These are phyloP conservation scores for Mimumesa dahlbomi DNA, from an alignment of 2,888 invertebrate genomes.

Conservation along the genomic window DNA sequence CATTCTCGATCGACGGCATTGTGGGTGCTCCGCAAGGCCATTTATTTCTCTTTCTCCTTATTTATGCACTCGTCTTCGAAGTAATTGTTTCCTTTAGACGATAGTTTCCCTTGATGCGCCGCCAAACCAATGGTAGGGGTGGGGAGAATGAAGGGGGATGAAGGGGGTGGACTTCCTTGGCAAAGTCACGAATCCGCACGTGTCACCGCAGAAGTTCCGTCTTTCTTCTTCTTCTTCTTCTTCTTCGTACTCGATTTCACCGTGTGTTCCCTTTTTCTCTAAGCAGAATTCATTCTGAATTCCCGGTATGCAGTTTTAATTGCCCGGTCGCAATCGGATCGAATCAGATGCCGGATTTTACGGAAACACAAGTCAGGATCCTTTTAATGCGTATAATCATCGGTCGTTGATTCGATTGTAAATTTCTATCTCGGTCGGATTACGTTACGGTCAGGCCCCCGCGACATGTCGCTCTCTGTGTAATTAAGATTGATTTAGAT, in stretches of 20 bases:
- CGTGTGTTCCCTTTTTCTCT: slow-evolving; percentile 12
- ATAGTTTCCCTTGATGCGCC: slow-evolving; percentile 56
- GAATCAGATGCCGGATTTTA: no score
- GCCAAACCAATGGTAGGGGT: slow-evolving; percentile 40
- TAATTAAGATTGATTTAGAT: slow-evolving; percentile 55
- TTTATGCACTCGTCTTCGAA: slow-evolving; percentile 69
- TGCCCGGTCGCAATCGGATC: slow-evolving; percentile 39
- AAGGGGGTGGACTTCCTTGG: no score
- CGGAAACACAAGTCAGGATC: no score
- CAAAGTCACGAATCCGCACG: slow-evolving; percentile 58
- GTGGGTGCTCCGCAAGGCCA: slow-evolving; percentile 32
- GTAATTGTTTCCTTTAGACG: slow-evolving; percentile 68
- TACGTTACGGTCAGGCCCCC: no score
- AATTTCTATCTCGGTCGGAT: no score
- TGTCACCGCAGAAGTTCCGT: slow-evolving; percentile 42
- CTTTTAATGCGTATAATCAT: no score
- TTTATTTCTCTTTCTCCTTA: slow-evolving; percentile 58
- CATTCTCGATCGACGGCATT: slow-evolving; percentile 30
- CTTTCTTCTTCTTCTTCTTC: neutral
- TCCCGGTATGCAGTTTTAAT: slow-evolving; percentile 47
- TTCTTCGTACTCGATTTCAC: neutral
- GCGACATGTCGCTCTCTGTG: no score
- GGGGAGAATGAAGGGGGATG: no score
- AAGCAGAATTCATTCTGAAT: slow-evolving; percentile 43
- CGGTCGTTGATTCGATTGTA: no score